Evolutionary conservation across 1,140 invertebrate genomes (phyloP), one percentile per base, ranked within the genome.

Genomic region (Cardiocondyla obscurior): DNA sequence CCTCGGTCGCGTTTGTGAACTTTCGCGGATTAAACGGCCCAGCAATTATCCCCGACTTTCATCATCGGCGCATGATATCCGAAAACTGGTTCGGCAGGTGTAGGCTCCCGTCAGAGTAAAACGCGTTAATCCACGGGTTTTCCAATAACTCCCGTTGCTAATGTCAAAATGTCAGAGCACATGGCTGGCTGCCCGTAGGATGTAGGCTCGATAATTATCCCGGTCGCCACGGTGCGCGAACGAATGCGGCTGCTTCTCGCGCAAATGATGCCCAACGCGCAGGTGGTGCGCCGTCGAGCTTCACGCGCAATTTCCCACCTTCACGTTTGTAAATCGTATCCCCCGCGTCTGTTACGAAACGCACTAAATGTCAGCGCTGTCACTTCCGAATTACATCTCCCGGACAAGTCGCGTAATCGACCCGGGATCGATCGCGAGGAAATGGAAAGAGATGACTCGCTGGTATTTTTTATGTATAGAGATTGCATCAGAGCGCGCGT

Each of bases 91-190:
- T 14, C 77, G 51, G 67, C 79, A 81, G 79, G 79, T 81, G 79
- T 74, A 74, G 39, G 39, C 33, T 19, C 62, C 33, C 62, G 36
- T 42, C 74, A 33, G 28, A 46, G 33, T 5, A 44, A 51, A 67
- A 77, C 5, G 22, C 67, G 46, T 79, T 79, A 79, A 79, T 79
- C 74, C 72, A 76, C 51, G 72, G 72, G 81, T 84, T 82, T 84
- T 81, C 39, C 83, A 83, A 65, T 64, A 49, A 42, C 64, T 88
- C 81, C 51, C 84, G 73, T 57, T 58, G 85, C 79, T 83, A 90
- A 89, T 90, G 90, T 91, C 90, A 91, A 90, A 91, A 88, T 91
- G 90, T 91, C 91, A 91, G 85, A 87, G 90, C 87, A 81, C 85
- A 88, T 87, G 86, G 85, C 87, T 85, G 86, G 83, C 62, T 88